These are phyloP conservation scores for Drosophila quadrilineata DNA, from an alignment of 1,140 invertebrate genomes.

Conservation along the genomic window DNA sequence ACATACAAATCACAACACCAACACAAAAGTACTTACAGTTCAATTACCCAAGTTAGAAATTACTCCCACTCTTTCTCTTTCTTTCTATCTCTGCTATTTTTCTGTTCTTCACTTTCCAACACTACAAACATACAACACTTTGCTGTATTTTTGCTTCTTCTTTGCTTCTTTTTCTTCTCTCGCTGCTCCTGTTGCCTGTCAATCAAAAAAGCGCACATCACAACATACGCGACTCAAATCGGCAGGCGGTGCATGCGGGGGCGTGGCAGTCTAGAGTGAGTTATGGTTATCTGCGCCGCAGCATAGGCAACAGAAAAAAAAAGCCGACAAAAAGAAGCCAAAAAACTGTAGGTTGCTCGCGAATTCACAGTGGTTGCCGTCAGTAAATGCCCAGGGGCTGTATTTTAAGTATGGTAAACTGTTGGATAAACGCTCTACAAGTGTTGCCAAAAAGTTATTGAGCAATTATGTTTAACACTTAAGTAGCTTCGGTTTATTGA, in stretches of 20 bases:
- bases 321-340: too few species aligned
- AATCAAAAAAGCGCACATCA: slow-evolving; percentile 56
- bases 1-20: neutral
- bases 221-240: neutral
- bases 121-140: slow-evolving; percentile 61
- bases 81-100: too few species aligned
- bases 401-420: neutral
- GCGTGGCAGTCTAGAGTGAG: slow-evolving; percentile 8
- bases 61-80: too few species aligned
- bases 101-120: slow-evolving; percentile 34
- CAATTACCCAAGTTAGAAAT: slow-evolving; percentile 52
- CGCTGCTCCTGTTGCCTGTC: slow-evolving; percentile 57
- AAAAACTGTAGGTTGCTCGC: too few species aligned
- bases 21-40: slow-evolving; percentile 67
- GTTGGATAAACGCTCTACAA: neutral
- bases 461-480: too few species aligned
- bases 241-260: neutral
- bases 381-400: slow-evolving; percentile 6
- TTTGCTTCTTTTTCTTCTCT: slow-evolving; percentile 26
- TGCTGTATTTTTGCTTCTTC: slow-evolving; percentile 42
- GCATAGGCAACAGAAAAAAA: neutral
- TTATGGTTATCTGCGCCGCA: slow-evolving; percentile 36
- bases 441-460: neutral
- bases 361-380: slow-evolving; percentile 33
- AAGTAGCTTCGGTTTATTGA: too few species aligned